phyloP scores from a whole-genome alignment of 2,113 vertebrate species.

The Ceyx melanurus region DNA sequence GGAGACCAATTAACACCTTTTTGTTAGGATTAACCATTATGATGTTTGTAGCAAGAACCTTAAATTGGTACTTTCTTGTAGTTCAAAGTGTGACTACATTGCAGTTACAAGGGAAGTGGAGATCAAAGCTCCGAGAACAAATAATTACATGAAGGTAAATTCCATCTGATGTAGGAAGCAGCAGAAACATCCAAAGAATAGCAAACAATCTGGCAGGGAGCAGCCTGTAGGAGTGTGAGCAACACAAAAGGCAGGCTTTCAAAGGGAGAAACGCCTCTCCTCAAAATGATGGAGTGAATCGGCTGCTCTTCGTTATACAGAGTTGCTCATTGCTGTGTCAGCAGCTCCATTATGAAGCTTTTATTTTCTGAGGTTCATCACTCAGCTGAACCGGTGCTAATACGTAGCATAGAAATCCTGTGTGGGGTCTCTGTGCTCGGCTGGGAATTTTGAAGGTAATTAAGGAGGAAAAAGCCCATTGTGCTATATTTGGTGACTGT shows the following conservation, averaged over 20 bases:
- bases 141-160: constrained; percentile 67
- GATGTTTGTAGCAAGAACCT: constrained; percentile 63
- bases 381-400: background rate
- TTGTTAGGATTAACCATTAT: constrained; percentile 68
- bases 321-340: constrained; percentile 8
- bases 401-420: background rate
- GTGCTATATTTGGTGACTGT: constrained; percentile 5
- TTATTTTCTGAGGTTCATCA: constrained; percentile 3
- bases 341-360: background rate
- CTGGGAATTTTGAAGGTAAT: constrained; percentile 17
- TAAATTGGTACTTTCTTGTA: constrained; percentile 63
- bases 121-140: constrained; percentile 76
- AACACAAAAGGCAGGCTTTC: constrained; percentile 26
- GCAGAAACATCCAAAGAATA: constrained; percentile 33
- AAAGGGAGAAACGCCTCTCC: constrained; percentile 22
- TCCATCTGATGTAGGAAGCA: constrained; percentile 43
- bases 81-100: constrained; percentile 61
- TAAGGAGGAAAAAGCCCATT: constrained; percentile 2
- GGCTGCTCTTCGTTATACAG: background rate
- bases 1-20: constrained; percentile 74
- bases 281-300: background rate
- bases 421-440: background rate
- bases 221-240: constrained; percentile 13
- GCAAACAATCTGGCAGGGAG: constrained; percentile 28
- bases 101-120: constrained; percentile 59